Evolutionary conservation across 2,113 vertebrate genomes (phyloP).

Genomic region (Dasypus novemcinctus): DNA sequence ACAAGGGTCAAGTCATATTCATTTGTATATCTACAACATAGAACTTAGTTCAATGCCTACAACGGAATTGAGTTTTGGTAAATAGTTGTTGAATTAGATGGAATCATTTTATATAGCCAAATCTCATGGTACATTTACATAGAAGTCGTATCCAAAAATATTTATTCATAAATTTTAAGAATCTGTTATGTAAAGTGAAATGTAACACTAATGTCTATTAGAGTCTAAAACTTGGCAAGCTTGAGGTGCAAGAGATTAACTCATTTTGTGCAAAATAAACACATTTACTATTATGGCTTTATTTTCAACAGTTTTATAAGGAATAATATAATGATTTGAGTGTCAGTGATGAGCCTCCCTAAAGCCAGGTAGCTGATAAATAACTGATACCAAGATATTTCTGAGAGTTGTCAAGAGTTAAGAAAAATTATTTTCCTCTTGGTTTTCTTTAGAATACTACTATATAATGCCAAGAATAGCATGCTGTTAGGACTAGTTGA

Average conservation of each 20-base stretch:
- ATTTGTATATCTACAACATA: neutral
- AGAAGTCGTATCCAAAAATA: constrained; percentile 1
- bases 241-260: neutral
- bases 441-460: neutral
- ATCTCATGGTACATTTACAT: neutral
- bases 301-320: neutral
- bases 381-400: neutral
- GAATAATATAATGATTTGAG: neutral
- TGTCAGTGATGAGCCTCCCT: neutral
- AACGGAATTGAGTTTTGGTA: neutral
- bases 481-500: neutral
- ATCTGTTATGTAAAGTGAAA: neutral
- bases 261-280: constrained; percentile 27
- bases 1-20: neutral
- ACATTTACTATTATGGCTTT: neutral
- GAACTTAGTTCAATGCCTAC: neutral
- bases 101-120: neutral
- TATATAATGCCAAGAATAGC: neutral
- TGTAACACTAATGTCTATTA: neutral
- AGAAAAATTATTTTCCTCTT: neutral
- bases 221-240: neutral
- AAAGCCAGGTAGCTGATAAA: neutral
- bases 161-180: constrained; percentile 4
- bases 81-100: neutral
- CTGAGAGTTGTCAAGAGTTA: neutral